These are phyloP conservation scores for Uropetala carovei DNA, from an alignment of 2,888 invertebrate species.

Conservation along the genomic window DNA sequence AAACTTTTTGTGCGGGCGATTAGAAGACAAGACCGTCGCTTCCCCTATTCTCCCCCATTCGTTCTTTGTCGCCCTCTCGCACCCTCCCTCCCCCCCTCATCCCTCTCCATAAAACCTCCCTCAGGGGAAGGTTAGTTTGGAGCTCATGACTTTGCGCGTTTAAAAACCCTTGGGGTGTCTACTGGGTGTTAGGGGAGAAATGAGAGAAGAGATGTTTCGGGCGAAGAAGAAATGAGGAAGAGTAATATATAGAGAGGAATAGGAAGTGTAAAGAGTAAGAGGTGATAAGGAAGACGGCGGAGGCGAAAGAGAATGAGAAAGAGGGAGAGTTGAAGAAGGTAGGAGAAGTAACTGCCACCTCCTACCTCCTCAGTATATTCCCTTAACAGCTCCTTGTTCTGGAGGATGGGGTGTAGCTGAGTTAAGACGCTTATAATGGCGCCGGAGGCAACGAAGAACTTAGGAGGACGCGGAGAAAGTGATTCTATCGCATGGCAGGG, in stretches of 20 bases:
- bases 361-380: too few relatives aligned
- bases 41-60: not conserved
- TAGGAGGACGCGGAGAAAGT: not conserved
- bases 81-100: not conserved
- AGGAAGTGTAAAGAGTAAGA: too few relatives aligned
- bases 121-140: not conserved
- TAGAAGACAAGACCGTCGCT: not conserved
- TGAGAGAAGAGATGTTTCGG: too few relatives aligned
- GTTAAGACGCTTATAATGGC: not conserved
- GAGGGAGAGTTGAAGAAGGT: not conserved
- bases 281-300: too few relatives aligned
- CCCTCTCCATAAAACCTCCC: not conserved
- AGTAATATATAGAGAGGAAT: too few relatives aligned
- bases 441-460: not conserved
- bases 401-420: too few relatives aligned
- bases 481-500: not conserved
- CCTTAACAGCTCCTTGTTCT: too few relatives aligned
- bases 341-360: too few relatives aligned
- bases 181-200: not conserved
- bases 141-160: conserved; percentile 15
- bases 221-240: too few relatives aligned
- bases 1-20: not conserved
- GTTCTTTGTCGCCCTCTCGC: not conserved
- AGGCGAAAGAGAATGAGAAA: not conserved
- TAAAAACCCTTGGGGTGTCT: conserved; percentile 1